phyloP scores from a whole-genome alignment of 2,113 vertebrate genomes.

The Montifringilla adamsi region DNA sequence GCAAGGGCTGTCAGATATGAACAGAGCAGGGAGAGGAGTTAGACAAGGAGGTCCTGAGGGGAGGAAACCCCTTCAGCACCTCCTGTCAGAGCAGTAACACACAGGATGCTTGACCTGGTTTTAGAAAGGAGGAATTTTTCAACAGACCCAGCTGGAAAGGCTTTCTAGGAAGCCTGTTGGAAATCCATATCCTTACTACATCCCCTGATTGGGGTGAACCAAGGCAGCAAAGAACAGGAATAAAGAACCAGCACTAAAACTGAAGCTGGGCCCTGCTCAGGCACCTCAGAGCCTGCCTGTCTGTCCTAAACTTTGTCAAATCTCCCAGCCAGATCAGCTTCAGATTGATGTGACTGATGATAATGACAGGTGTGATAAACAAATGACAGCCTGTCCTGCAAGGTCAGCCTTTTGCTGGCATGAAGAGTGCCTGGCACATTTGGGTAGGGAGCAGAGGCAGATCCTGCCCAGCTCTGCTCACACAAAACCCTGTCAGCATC shows the following conservation, averaged over 20 bases:
- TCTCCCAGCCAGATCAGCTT: neutral
- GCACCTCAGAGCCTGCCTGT: neutral
- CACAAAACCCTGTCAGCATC: neutral
- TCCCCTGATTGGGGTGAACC: neutral
- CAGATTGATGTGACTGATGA: neutral
- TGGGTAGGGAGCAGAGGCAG: neutral
- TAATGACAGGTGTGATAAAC: neutral
- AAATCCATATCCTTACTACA: neutral
- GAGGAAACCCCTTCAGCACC: neutral
- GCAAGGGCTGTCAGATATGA: neutral
- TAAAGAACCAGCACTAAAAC: neutral
- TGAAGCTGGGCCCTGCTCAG: neutral
- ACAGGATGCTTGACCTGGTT: neutral
- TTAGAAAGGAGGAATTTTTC: neutral
- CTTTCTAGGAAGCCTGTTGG: neutral
- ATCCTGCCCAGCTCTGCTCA: neutral
- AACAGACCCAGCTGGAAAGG: neutral
- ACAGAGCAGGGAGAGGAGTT: neutral
- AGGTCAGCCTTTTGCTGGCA: neutral
- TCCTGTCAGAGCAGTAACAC: neutral
- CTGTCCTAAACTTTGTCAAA: neutral
- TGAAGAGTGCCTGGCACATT: neutral
- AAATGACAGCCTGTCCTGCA: slow-evolving; percentile 26
- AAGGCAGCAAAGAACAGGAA: neutral
- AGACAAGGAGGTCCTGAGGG: neutral